phyloP scores from a whole-genome alignment of 2,797 vertebrate species.

The Okamejei kenojei region DNA sequence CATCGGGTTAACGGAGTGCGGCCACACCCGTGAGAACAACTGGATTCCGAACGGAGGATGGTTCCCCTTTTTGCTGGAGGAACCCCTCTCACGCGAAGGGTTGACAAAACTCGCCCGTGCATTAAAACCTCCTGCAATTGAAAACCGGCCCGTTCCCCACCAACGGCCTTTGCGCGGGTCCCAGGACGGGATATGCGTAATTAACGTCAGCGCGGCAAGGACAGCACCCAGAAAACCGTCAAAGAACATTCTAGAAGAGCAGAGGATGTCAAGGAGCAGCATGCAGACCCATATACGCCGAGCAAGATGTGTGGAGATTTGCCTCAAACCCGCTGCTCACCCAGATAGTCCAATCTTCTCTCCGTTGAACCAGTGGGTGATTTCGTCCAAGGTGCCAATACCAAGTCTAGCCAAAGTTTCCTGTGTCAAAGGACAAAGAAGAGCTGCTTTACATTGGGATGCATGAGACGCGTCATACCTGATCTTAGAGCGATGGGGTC shows the following conservation, averaged over 20 bases:
- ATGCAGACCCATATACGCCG: neutral
- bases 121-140: neutral
- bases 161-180: neutral
- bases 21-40: constrained; percentile 12
- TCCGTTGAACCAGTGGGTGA: constrained; percentile 74
- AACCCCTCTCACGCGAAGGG: neutral
- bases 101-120: neutral
- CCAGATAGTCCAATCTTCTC: constrained; percentile 64
- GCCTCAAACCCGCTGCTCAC: neutral
- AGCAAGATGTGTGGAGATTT: neutral
- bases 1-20: neutral
- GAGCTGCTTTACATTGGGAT: neutral
- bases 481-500: neutral
- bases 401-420: constrained; percentile 70
- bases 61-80: neutral
- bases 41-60: neutral
- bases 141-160: neutral
- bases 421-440: constrained; percentile 51
- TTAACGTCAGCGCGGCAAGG: neutral
- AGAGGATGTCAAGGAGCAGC: neutral
- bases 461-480: neutral
- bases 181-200: neutral
- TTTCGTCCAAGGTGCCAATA: constrained; percentile 65
- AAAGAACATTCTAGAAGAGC: constrained; percentile 41
- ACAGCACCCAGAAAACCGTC: constrained; percentile 47